Percentiles rank a stretch among this genome's conserved stretches.
phyloP scores from a whole-genome alignment of 30 jellyfish, hydroid and myxozoan species.

The Aurelia aurita region DNA sequence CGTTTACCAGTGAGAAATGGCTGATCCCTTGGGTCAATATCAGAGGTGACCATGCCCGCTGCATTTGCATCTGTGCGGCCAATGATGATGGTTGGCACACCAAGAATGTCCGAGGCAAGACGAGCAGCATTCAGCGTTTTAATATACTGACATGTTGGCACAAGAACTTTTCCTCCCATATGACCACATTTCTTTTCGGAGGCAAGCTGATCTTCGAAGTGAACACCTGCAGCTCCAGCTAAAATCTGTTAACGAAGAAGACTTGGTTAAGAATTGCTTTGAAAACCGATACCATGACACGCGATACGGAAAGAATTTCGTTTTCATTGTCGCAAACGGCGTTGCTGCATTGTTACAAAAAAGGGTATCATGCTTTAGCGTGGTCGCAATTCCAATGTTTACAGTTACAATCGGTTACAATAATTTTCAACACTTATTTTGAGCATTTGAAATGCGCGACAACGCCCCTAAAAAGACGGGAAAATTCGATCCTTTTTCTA shows the following conservation, averaged over 20 bases:
- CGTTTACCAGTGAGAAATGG: constrained; percentile 95
- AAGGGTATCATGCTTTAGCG: too few species aligned
- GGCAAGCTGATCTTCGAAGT: constrained; percentile 97
- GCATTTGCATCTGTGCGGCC: constrained; percentile 99
- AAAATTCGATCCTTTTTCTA: too few species aligned
- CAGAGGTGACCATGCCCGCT: constrained; percentile 91
- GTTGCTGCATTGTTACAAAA: too few species aligned
- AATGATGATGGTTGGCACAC: constrained; percentile 76
- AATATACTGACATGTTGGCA: constrained; percentile 96
- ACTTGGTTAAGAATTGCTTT: background rate
- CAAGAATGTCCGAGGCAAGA: constrained; percentile 89
- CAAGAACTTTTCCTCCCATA: constrained; percentile 97
- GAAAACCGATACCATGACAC: background rate
- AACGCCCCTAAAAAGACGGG: too few species aligned
- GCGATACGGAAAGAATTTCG: too few species aligned
- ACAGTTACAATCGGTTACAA: too few species aligned
- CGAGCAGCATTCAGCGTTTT: constrained; percentile 97
- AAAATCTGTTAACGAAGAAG: constrained; percentile 56
- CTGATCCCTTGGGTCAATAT: constrained; percentile 80
- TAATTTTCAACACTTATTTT: too few species aligned
- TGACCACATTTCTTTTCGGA: constrained; percentile 98
- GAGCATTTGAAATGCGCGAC: too few species aligned
- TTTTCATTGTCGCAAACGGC: too few species aligned
- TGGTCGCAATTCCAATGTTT: too few species aligned
- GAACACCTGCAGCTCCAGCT: constrained; percentile 99